A percentile compares a stretch with the other conserved stretches of the same genome.
These are phyloP conservation scores for Cydia amplana DNA, from an alignment of 1,140 invertebrate genomes.

Conservation along the genomic window DNA sequence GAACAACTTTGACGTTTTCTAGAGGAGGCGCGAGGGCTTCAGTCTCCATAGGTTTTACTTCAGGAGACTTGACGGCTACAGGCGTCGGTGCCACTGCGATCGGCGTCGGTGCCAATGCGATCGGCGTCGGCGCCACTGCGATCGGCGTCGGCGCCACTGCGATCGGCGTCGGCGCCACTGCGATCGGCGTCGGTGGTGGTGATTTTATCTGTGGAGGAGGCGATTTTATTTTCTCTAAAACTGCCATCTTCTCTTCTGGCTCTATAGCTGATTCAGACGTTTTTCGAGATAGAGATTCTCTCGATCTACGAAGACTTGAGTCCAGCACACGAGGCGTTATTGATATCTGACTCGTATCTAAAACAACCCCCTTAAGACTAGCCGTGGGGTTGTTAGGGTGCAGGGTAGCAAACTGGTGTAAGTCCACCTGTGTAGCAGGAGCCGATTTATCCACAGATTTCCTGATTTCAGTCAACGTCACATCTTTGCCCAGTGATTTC, in stretches of 20 bases:
- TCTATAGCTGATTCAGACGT: constrained; percentile 58
- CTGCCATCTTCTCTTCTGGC: constrained; percentile 58
- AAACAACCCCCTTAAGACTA: constrained; percentile 51
- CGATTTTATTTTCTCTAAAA: constrained; percentile 63
- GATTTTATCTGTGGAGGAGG: constrained; percentile 55
- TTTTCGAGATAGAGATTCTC: constrained; percentile 59
- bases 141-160: constrained; percentile 45
- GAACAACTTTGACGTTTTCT: constrained; percentile 56
- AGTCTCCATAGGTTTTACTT: constrained; percentile 54
- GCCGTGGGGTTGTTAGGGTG: constrained; percentile 58
- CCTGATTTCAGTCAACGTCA: constrained; percentile 76
- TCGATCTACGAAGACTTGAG: constrained; percentile 49
- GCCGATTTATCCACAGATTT: constrained; percentile 75
- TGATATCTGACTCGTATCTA: constrained; percentile 68
- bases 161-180: constrained; percentile 47
- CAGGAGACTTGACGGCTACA: constrained; percentile 64
- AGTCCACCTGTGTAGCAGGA: constrained; percentile 55
- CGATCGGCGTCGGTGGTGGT: constrained; percentile 52
- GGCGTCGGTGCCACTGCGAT: constrained; percentile 43
- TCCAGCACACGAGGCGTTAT: constrained; percentile 64
- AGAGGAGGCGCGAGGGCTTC: constrained; percentile 61
- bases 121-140: constrained; percentile 48
- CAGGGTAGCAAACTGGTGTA: constrained; percentile 67
- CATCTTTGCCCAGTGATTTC: constrained; percentile 75
- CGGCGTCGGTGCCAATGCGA: constrained; percentile 47